Conservation (phyloP, 2,113 vertebrate species). For the Puffinus mauretanicus region DNA sequence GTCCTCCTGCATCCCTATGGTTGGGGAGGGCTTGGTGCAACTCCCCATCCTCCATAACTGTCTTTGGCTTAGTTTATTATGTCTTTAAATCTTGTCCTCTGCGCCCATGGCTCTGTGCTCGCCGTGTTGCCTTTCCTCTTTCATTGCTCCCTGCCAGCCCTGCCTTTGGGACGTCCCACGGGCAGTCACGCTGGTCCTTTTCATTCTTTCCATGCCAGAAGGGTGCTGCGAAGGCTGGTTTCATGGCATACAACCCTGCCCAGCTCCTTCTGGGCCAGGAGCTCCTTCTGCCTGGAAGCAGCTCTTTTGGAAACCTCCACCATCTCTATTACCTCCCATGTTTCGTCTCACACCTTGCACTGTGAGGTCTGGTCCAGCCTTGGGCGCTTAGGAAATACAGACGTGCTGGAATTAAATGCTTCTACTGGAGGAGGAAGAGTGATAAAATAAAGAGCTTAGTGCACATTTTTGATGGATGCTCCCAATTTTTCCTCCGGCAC, state of each 20-base stretch:
- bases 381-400: not conserved
- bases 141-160: not conserved
- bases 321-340: not conserved
- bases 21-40: not conserved
- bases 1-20: rapidly evolving
- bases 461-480: not conserved
- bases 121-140: rapidly evolving
- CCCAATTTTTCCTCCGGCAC: not conserved
- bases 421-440: not conserved
- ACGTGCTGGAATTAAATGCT: not conserved
- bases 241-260: not conserved
- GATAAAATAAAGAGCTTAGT: not conserved
- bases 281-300: not conserved
- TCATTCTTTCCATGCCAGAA: not conserved
- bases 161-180: not conserved
- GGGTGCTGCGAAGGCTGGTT: not conserved
- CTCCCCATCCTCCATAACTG: not conserved
- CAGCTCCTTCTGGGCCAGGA: not conserved
- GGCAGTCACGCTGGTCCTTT: not conserved
- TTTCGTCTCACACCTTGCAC: not conserved
- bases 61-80: not conserved
- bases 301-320: not conserved
- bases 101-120: not conserved
- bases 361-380: not conserved
- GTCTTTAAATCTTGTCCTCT: not conserved